These are phyloP conservation scores for Netelia melanura DNA, from an alignment of 2,888 invertebrate genomes.

Conservation along the genomic window DNA sequence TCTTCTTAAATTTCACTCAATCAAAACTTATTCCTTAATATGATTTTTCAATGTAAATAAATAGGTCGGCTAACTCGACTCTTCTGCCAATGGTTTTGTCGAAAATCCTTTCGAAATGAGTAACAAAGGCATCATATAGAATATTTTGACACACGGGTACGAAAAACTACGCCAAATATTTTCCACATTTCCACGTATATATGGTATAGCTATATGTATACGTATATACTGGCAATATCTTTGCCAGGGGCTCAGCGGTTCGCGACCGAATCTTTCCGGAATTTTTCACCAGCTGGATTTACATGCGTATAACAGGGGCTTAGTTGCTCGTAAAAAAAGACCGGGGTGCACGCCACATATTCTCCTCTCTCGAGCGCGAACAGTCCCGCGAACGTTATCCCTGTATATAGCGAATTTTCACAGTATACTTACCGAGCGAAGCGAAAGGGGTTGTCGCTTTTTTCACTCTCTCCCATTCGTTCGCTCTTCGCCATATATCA, in stretches of 20 bases:
- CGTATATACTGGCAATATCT: constrained; percentile 62
- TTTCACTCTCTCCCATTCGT: constrained; percentile 26
- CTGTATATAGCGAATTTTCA: constrained; percentile 29
- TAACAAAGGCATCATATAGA: background rate
- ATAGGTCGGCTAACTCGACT: background rate
- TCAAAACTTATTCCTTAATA: background rate
- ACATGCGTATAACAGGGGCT: constrained; percentile 70
- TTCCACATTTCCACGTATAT: background rate
- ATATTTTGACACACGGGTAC: constrained; percentile 11
- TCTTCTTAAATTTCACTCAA: too few relatives aligned
- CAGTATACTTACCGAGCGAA: constrained; percentile 33
- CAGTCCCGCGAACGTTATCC: constrained; percentile 41
- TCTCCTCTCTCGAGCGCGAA: constrained; percentile 59
- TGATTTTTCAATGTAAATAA: background rate
- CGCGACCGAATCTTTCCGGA: constrained; percentile 65
- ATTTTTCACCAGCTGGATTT: constrained; percentile 69
- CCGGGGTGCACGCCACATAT: constrained; percentile 61
- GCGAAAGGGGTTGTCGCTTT: constrained; percentile 58
- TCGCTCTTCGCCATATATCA: constrained; percentile 48
- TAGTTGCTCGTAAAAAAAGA: constrained; percentile 66
- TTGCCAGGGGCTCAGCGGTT: constrained; percentile 51
- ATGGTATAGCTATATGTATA: constrained; percentile 13
- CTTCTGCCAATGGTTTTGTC: background rate
- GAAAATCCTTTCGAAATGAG: background rate
- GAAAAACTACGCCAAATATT: constrained; percentile 29